These are phyloP conservation scores for Melieria crassipennis DNA, from an alignment of 2,888 invertebrate species.

Conservation along the genomic window DNA sequence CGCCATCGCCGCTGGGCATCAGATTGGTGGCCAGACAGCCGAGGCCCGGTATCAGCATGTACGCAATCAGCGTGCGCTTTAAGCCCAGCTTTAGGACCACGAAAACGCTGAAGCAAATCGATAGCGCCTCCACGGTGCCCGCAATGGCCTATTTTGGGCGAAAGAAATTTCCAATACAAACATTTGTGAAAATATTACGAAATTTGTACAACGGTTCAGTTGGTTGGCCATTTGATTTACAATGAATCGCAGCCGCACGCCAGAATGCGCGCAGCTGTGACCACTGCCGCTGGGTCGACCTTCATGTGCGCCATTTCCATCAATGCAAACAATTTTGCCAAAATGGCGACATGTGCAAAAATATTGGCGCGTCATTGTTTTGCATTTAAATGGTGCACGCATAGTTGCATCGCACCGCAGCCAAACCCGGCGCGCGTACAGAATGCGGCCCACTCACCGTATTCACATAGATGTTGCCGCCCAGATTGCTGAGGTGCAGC, in stretches of 20 bases:
- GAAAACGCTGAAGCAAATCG: conserved; percentile 77
- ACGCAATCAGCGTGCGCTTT: conserved; percentile 74
- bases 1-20: conserved; percentile 68
- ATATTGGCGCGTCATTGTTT: too few species aligned
- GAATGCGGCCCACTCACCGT: conserved; percentile 67
- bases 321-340: too few species aligned
- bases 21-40: conserved; percentile 73
- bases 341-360: too few species aligned
- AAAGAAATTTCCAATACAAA: conserved; percentile 27
- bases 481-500: conserved; percentile 77
- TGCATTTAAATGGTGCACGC: too few species aligned
- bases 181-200: neutral
- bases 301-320: too few species aligned
- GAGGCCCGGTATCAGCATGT: conserved; percentile 75
- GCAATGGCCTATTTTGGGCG: conserved; percentile 67
- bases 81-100: conserved; percentile 78
- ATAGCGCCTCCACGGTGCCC: conserved; percentile 78
- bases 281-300: too few species aligned
- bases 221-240: too few species aligned
- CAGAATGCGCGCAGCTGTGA: too few species aligned
- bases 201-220: neutral
- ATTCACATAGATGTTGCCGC: conserved; percentile 78
- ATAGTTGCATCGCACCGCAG: too few species aligned
- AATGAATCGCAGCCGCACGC: too few species aligned
- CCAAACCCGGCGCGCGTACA: too few species aligned